These are phyloP conservation scores for Climacteris rufus DNA, from an alignment of 2,113 vertebrate species.

Conservation along the genomic window DNA sequence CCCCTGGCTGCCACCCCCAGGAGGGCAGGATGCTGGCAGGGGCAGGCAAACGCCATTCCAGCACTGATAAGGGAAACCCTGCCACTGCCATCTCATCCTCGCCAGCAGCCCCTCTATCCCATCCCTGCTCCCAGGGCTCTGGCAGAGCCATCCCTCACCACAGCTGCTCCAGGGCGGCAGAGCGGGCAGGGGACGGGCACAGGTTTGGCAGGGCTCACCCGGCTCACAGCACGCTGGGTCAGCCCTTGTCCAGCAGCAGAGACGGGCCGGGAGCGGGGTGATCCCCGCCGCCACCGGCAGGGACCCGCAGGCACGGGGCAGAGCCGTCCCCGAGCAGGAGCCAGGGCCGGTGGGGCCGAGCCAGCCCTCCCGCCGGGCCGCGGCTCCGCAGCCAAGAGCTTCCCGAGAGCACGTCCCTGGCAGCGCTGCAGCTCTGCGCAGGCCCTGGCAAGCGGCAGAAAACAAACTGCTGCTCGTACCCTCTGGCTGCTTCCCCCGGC, in stretches of 20 bases:
- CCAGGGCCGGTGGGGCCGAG: not conserved
- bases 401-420: not conserved
- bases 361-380: not conserved
- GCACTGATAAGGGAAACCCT: not conserved
- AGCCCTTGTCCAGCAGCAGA: not conserved
- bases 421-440: not conserved
- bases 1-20: accelerated
- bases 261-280: not conserved
- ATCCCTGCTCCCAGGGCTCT: accelerated
- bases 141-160: not conserved
- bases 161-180: not conserved
- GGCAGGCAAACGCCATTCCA: accelerated
- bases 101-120: not conserved
- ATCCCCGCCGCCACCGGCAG: not conserved
- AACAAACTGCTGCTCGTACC: not conserved
- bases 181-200: accelerated
- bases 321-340: not conserved
- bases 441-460: not conserved
- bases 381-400: not conserved
- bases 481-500: slow-evolving; percentile 12
- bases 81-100: accelerated
- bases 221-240: accelerated
- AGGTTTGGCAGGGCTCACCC: not conserved
- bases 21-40: accelerated
- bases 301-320: accelerated